Evolutionary conservation across 2,113 vertebrate species (phyloP).

Genomic region (Nettapus auritus): DNA sequence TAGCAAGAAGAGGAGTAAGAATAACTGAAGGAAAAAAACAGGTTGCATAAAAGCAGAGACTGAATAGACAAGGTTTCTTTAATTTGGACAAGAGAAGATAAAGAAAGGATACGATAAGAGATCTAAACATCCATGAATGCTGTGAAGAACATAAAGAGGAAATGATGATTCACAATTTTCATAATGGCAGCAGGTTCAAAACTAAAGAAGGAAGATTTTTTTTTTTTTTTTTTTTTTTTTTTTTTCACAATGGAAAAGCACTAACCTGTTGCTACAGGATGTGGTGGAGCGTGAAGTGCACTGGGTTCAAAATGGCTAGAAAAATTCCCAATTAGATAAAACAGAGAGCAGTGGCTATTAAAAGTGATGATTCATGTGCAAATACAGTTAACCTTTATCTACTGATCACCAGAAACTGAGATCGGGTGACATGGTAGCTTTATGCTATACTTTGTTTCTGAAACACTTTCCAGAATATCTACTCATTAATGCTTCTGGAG

Average conservation of each 20-base stretch:
- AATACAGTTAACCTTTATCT: neutral
- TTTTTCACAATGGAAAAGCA: neutral
- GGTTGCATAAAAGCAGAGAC: neutral
- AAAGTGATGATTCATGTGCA: neutral
- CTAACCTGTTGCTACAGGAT: neutral
- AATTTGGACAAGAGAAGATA: conserved; percentile 3
- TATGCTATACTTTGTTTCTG: neutral
- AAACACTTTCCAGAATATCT: neutral
- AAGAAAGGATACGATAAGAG: neutral
- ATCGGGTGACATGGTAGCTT: neutral
- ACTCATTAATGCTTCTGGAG: neutral
- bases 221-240: neutral
- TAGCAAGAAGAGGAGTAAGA: neutral
- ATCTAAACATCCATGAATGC: neutral
- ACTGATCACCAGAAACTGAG: neutral
- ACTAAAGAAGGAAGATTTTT: neutral
- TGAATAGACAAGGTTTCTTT: neutral
- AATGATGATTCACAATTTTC: conserved; percentile 29
- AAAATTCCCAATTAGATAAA: neutral
- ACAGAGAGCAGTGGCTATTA: neutral
- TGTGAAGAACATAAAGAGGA: conserved; percentile 22
- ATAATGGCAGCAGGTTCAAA: neutral
- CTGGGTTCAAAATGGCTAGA: neutral
- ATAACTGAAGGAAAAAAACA: neutral
- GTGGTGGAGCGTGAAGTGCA: neutral